Conservation (phyloP, 1,140 invertebrate species). For the Trichogramma pretiosum region DNA sequence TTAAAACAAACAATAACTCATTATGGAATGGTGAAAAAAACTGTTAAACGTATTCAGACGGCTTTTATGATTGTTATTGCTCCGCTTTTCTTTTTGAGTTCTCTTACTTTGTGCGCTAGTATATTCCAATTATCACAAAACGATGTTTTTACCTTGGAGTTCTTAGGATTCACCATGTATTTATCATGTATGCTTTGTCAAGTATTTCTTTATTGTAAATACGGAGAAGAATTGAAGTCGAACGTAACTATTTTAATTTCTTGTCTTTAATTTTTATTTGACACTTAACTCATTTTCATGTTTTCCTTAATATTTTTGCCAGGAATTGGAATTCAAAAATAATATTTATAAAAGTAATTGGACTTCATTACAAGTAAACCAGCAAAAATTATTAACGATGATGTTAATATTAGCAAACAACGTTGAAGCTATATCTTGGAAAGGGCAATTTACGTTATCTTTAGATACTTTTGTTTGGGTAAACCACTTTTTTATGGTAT, state of each 20-base stretch:
- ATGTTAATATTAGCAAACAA: neutral
- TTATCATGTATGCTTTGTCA: slow-evolving; percentile 24
- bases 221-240: slow-evolving; percentile 27
- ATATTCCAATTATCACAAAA: slow-evolving; percentile 19
- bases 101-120: slow-evolving; percentile 26
- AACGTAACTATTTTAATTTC: slow-evolving; percentile 24
- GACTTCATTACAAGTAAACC: no score
- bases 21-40: slow-evolving; percentile 1
- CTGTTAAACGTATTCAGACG: slow-evolving; percentile 11
- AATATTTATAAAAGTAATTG: neutral
- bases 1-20: neutral
- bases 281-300: neutral
- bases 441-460: neutral
- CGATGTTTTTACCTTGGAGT: slow-evolving; percentile 19
- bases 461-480: slow-evolving; percentile 3
- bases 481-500: neutral
- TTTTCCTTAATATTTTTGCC: neutral
- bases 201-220: slow-evolving; percentile 30
- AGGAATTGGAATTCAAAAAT: neutral
- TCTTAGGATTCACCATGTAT: slow-evolving; percentile 19
- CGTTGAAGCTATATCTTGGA: neutral
- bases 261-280: neutral
- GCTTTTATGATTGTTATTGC: slow-evolving; percentile 23
- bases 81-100: slow-evolving; percentile 24
- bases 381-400: neutral